These are phyloP conservation scores for Xiphydria camelus DNA, from an alignment of 2,888 invertebrate species.

Conservation along the genomic window DNA sequence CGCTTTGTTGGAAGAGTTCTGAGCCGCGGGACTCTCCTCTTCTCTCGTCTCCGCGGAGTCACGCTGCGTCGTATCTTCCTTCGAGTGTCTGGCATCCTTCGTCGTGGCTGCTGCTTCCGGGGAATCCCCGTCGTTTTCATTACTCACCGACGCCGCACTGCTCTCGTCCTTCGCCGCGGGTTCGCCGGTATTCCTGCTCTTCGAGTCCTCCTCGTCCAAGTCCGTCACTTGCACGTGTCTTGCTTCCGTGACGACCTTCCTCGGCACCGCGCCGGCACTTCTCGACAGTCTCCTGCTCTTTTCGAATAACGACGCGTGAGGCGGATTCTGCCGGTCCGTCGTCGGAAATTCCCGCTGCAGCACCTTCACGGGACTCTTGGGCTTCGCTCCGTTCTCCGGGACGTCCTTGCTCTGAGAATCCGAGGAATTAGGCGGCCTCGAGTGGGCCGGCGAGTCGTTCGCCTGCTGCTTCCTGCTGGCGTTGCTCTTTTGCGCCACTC, in stretches of 20 bases:
- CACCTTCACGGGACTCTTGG: conserved; percentile 41
- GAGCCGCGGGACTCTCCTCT: conserved; percentile 4
- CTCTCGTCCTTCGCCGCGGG: background rate
- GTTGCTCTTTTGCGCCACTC: conserved; percentile 35
- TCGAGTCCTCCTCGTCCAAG: conserved; percentile 34
- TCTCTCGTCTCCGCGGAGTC: conserved; percentile 5
- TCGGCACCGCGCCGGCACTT: too few species aligned
- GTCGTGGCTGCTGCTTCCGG: conserved; percentile 3
- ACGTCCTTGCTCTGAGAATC: conserved; percentile 28
- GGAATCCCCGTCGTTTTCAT: conserved; percentile 14
- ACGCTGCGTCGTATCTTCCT: background rate
- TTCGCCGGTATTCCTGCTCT: conserved; percentile 5
- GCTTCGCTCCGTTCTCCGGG: conserved; percentile 27
- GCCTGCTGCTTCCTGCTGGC: conserved; percentile 33
- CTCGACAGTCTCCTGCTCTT: background rate
- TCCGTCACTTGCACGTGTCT: conserved; percentile 36
- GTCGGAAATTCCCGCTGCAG: conserved; percentile 22
- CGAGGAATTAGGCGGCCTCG: conserved; percentile 22
- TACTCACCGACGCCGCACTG: conserved; percentile 12
- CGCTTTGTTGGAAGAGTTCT: conserved; percentile 12
- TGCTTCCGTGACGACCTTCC: too few species aligned
- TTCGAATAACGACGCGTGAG: background rate
- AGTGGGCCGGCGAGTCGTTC: conserved; percentile 36
- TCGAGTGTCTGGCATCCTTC: background rate
- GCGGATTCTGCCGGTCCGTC: conserved; percentile 17